Percentiles rank a stretch among this genome's conserved stretches.
Evolutionary conservation across 2,113 vertebrate genomes (phyloP).

Genomic region (Talpa occidentalis): DNA sequence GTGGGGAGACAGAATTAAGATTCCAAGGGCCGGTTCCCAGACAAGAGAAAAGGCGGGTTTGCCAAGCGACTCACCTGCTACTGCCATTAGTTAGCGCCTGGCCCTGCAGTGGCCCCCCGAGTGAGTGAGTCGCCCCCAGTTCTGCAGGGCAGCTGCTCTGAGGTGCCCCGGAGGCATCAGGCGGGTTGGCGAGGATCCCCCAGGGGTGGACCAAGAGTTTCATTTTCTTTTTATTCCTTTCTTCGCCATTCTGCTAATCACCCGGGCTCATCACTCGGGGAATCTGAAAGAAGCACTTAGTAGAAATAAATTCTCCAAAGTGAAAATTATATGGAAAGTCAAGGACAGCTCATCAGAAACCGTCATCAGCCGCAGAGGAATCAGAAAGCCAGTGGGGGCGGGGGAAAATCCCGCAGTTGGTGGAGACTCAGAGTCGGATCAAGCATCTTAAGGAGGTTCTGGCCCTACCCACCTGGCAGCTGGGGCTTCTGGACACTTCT

Average conservation of each 20-base stretch:
- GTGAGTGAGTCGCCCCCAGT: no score
- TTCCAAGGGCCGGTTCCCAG: background rate
- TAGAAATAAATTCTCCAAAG: background rate
- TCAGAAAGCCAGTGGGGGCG: background rate
- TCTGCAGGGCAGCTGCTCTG: background rate
- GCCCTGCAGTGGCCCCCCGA: background rate
- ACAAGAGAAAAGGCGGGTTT: background rate
- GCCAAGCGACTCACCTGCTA: no score
- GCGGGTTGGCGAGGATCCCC: no score
- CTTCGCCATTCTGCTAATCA: background rate
- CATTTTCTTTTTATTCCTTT: background rate
- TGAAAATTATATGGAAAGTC: background rate
- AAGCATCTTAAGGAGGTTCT: background rate
- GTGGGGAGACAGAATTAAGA: background rate
- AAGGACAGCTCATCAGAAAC: background rate
- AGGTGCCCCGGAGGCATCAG: no score
- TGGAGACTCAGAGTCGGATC: no score
- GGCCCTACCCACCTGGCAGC: background rate
- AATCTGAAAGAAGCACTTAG: background rate
- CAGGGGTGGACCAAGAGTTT: background rate
- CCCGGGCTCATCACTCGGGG: background rate
- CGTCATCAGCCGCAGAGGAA: background rate
- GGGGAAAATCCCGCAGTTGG: background rate
- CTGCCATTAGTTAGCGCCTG: background rate
- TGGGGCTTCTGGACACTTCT: no score